A percentile compares a stretch with the other conserved stretches of the same genome.
Conservation (phyloP, 2,888 invertebrate genomes). For the Isotomurus palustris region DNA sequence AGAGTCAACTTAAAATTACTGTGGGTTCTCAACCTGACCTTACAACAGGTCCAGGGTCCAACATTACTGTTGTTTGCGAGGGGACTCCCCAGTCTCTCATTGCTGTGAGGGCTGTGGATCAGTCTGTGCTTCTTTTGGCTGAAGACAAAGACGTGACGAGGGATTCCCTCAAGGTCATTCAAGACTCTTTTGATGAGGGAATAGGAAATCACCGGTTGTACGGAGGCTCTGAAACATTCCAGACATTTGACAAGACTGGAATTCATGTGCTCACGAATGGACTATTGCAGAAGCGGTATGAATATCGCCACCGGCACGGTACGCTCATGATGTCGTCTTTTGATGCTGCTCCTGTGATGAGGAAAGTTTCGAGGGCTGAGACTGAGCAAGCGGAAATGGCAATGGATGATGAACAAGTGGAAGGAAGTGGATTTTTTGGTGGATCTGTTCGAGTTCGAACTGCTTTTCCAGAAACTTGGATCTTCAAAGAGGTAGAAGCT, state of each 20-base stretch:
- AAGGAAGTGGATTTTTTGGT: too few relatives aligned
- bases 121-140: slow-evolving; percentile 64
- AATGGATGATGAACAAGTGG: background rate
- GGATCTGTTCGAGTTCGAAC: slow-evolving; percentile 33
- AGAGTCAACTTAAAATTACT: slow-evolving; percentile 64
- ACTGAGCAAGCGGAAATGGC: slow-evolving; percentile 1
- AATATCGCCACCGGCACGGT: too few relatives aligned
- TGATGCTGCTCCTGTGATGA: slow-evolving; percentile 1
- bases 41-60: slow-evolving; percentile 67
- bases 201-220: slow-evolving; percentile 30
- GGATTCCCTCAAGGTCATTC: slow-evolving; percentile 59
- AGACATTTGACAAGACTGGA: slow-evolving; percentile 10
- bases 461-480: slow-evolving; percentile 49
- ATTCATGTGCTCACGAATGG: slow-evolving; percentile 11
- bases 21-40: slow-evolving; percentile 52
- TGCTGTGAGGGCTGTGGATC: slow-evolving; percentile 81
- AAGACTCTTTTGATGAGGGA: slow-evolving; percentile 56
- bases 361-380: background rate
- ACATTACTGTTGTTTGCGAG: slow-evolving; percentile 68
- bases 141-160: slow-evolving; percentile 48
- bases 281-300: background rate
- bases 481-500: slow-evolving; percentile 43
- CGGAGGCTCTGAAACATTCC: background rate
- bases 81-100: slow-evolving; percentile 81
- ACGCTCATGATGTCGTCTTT: too few relatives aligned